Base-by-base conservation (phyloP, 2,888 invertebrate species). In the Graphium colonna region DNA sequence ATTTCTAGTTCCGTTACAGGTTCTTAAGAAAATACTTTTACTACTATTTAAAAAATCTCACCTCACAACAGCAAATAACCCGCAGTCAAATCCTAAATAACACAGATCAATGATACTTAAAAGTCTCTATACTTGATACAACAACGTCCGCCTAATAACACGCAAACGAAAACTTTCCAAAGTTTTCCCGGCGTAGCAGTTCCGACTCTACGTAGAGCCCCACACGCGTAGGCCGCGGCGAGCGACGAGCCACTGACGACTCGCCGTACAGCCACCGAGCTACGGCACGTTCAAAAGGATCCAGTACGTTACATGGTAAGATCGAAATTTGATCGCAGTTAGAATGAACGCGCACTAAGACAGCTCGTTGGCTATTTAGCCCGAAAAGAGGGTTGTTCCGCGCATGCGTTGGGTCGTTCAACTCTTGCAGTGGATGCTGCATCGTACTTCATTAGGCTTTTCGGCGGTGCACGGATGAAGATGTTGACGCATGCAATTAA, bases 271-370 rank as follows among this genome's bases (percentile, higher is more conserved):
- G 56, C 61, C 71, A 60, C 63, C 56, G 63, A 55, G 54, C 62
- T 57, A 58, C 69, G 71, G 62, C 73, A 71, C 69, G 67, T 68
- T 65, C 69, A 74, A 84, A 82, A 73, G 75, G 79, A 78, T 77
- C 77, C 75, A 82, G 77, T 79, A 70, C 64, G 79, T 78, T 82
- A 85, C 82, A 81, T 77, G 69, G 74, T 87, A 87, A 87, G 87
- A 87, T 86, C 84, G 83, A 87, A 86, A 81, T 87, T 88, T 84
- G 85, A 83, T 83, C 82, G 87, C 74, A 82, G 80, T 80, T 77
- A 79, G 76, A 63, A 75, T 68, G 71, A 76, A 75, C 71, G 77
- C 76, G 77, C 75, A 74, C 77, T 78, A 80, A 84, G 85, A 81
- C 78, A 73, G 76, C 75, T 73, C 77, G 76, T 73, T 74, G 78